Conservation (phyloP, 2,113 vertebrate species). For the Indri indri region DNA sequence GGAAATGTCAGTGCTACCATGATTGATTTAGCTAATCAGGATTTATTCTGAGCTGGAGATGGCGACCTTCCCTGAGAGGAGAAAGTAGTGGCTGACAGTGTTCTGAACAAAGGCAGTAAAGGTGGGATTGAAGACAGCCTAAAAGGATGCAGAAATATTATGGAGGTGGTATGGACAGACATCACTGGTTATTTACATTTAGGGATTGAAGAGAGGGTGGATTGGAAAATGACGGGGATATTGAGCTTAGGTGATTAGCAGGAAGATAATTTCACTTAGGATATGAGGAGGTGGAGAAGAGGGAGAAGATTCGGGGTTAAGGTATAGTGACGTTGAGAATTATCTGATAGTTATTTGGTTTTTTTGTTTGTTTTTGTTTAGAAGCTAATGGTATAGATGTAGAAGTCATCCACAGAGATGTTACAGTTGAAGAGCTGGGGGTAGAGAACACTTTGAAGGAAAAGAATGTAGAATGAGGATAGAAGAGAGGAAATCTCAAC, state of each 20-base stretch:
- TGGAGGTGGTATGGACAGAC: fast-evolving
- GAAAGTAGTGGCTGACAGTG: no score
- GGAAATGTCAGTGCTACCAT: no score
- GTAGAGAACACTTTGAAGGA: constrained; percentile 22
- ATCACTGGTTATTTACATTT: fast-evolving
- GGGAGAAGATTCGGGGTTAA: neutral
- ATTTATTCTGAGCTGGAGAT: neutral
- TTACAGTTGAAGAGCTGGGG: neutral
- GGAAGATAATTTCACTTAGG: neutral
- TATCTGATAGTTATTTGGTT: neutral
- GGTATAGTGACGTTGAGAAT: neutral
- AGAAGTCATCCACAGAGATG: neutral
- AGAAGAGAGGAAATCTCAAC: neutral
- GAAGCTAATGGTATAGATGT: constrained; percentile 19
- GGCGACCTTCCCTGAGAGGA: neutral
- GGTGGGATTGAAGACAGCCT: fast-evolving
- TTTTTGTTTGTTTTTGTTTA: neutral
- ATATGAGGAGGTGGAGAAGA: neutral
- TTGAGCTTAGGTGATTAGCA: neutral
- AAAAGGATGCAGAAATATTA: neutral
- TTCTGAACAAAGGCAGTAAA: neutral
- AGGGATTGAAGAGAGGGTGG: neutral
- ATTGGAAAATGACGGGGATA: neutral
- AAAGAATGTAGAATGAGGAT: neutral
- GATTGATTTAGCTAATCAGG: neutral